phyloP scores from a whole-genome alignment of 2,113 vertebrate genomes.

The Tragulus kanchil region DNA sequence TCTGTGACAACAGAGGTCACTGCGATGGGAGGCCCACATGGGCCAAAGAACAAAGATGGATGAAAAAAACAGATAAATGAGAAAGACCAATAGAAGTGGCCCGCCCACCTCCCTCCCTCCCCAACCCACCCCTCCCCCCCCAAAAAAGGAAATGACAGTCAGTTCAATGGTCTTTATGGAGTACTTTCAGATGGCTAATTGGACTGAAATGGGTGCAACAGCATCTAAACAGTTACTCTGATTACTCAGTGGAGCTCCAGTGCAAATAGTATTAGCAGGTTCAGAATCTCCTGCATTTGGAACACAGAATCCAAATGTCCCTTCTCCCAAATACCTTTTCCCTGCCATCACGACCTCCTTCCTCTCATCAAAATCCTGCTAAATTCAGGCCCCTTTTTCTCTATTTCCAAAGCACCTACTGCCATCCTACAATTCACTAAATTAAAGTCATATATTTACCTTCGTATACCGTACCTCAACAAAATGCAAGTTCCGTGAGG shows the following conservation, averaged over 20 bases:
- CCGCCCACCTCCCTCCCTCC: too few relatives aligned
- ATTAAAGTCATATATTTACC: not conserved
- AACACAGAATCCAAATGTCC: not conserved
- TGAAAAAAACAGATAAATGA: too few relatives aligned
- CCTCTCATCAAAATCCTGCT: not conserved
- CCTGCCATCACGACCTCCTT: not conserved
- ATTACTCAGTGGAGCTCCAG: not conserved
- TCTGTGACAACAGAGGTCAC: too few relatives aligned
- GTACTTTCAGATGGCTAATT: not conserved
- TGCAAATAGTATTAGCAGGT: not conserved
- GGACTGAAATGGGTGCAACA: not conserved
- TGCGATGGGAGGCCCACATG: too few relatives aligned
- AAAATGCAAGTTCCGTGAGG: not conserved
- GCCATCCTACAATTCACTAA: not conserved
- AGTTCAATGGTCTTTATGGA: not conserved
- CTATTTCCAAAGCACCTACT: not conserved
- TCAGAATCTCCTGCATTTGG: not conserved
- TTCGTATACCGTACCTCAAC: not conserved
- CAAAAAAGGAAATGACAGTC: not conserved
- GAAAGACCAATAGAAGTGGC: too few relatives aligned
- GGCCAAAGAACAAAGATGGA: too few relatives aligned
- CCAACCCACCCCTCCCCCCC: too few relatives aligned
- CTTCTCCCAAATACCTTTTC: not conserved
- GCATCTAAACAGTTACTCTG: not conserved
- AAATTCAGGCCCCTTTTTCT: not conserved